Evolutionary conservation across 2,113 vertebrate genomes (phyloP).

Genomic region (Jacana jacana): DNA sequence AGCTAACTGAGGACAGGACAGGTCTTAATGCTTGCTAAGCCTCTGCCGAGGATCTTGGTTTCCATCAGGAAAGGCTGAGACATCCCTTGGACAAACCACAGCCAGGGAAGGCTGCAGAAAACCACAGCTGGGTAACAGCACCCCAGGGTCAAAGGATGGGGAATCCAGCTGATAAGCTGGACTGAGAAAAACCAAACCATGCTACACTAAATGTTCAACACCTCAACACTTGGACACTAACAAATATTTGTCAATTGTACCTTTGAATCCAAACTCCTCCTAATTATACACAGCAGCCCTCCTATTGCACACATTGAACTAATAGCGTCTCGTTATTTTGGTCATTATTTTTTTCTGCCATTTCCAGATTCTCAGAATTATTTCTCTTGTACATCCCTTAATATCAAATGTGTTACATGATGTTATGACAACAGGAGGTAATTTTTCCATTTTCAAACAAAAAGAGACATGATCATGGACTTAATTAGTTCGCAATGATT

Average conservation of each 20-base stretch:
- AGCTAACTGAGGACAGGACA: background rate
- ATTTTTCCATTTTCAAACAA: slow-evolving; percentile 61
- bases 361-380: background rate
- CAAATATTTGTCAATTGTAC: background rate
- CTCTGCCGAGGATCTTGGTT: background rate
- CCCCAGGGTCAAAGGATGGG: background rate
- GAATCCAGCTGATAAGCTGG: accelerated
- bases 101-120: background rate
- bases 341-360: background rate
- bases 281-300: background rate
- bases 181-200: background rate
- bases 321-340: background rate
- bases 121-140: background rate
- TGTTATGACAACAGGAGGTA: slow-evolving; percentile 18
- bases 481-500: slow-evolving; percentile 72
- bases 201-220: background rate
- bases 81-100: background rate
- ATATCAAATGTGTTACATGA: slow-evolving; percentile 6
- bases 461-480: slow-evolving; percentile 52
- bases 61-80: background rate
- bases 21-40: accelerated
- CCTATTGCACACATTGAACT: background rate
- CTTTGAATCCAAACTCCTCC: background rate
- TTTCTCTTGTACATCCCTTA: background rate
- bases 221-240: background rate